Base-by-base conservation (phyloP, 2,797 vertebrate genomes). In the Podarcis lilfordi region DNA sequence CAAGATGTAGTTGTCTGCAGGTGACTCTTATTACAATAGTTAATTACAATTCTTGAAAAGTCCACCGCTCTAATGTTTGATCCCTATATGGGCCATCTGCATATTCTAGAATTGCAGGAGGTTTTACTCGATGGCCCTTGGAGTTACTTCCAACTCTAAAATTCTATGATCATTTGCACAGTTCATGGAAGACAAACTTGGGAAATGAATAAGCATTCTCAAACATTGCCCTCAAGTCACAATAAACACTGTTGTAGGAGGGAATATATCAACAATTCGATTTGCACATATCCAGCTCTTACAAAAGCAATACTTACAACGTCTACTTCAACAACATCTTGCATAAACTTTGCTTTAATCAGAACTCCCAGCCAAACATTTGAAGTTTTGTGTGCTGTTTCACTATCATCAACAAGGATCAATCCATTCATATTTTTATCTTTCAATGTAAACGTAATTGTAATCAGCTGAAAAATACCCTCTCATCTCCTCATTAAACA, bases 141-240 rank as follows among this genome's bases (percentile, higher is more conserved):
- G 50, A 55, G 50, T 15, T 15, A 13, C 50, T 55, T 55, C 50
- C 50, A 55, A 55, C 50, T 55, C 13, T 55, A 55, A 13, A 55
- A 4, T 55, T 55, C 50, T 55, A 55, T 55, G 50, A 55, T 55
- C 77, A 90, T 78, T 84, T 76, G 85, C 35, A 37, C 82, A 83
- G 80, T 74, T 80, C 23, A 91, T 76, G 85, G 90, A 11, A 87
- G 4, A 11, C 37, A 15, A 82, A 91, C 40, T 93, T 94, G 93
- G 94, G 92, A 95, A 96, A 94, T 88, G 88, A 87, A 27, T 32
- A 35, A 82, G 29, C 8, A 45, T 79, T 45, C 9, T 69, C 13
- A 29, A 40, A 50, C 45, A 61, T 25, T 25, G 68, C 25, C 43
- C 40, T 71, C 45, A 45, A 25, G 15, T 37, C 35, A 81, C 11